A percentile compares a stretch with the other conserved stretches of the same genome.
Evolutionary conservation across 2,797 vertebrate genomes (phyloP).

Genomic region (Sebastes alutus): DNA sequence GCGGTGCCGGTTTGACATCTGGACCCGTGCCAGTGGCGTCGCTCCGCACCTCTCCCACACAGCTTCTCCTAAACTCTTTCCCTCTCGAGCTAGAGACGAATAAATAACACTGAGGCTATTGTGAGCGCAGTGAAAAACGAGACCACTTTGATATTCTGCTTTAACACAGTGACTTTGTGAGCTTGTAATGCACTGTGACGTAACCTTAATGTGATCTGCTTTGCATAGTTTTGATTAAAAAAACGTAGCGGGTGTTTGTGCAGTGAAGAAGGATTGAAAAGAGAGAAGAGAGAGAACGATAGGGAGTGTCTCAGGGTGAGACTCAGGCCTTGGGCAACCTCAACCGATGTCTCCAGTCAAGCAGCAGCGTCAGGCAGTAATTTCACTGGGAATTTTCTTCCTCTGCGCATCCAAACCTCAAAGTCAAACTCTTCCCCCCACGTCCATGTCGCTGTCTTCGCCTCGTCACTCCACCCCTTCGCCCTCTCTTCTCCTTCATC

Average conservation of each 20-base stretch:
- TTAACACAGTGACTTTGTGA: slow-evolving; percentile 4
- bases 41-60: slow-evolving; percentile 57
- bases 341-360: slow-evolving; percentile 72
- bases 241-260: not conserved
- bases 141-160: slow-evolving; percentile 41
- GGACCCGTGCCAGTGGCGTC: slow-evolving; percentile 52
- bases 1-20: slow-evolving; percentile 62
- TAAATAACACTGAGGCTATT: slow-evolving; percentile 59
- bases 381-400: slow-evolving; percentile 81
- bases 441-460: slow-evolving; percentile 65
- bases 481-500: slow-evolving; percentile 38
- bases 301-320: slow-evolving; percentile 73
- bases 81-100: slow-evolving; percentile 10
- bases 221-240: slow-evolving; percentile 13
- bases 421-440: slow-evolving; percentile 70
- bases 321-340: slow-evolving; percentile 68
- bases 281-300: slow-evolving; percentile 30
- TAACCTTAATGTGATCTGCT: not conserved
- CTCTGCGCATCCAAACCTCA: slow-evolving; percentile 81
- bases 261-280: not conserved
- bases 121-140: slow-evolving; percentile 41
- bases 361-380: slow-evolving; percentile 77
- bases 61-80: slow-evolving; percentile 34
- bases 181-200: slow-evolving; percentile 4
- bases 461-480: slow-evolving; percentile 60